A percentile compares a stretch with the other conserved stretches of the same genome.
Conservation (phyloP, 2,888 invertebrate genomes). For the Tenthredo amoena region DNA sequence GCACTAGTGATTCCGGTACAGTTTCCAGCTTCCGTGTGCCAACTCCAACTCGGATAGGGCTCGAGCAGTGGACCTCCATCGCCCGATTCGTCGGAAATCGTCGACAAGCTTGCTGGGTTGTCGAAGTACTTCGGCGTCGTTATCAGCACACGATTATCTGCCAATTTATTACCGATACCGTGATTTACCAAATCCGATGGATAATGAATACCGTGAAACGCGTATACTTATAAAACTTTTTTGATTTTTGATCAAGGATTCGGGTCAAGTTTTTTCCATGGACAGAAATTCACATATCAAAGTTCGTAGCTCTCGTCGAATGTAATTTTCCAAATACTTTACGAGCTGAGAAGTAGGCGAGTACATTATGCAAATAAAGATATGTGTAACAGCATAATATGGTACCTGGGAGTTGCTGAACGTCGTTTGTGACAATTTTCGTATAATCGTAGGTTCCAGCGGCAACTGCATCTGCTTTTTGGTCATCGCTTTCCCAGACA, state of each 20-base stretch:
- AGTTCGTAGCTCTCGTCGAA: no score
- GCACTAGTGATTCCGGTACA: constrained; percentile 86
- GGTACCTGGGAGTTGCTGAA: constrained; percentile 56
- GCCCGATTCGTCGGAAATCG: constrained; percentile 77
- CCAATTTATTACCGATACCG: no score
- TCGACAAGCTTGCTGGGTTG: constrained; percentile 85
- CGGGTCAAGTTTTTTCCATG: no score
- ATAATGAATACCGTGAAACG: no score
- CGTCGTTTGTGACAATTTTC: constrained; percentile 62
- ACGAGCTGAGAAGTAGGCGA: no score
- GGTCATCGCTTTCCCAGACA: constrained; percentile 81
- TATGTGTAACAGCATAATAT: no score
- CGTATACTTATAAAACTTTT: no score
- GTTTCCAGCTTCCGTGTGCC: constrained; percentile 81
- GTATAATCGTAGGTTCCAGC: constrained; percentile 73
- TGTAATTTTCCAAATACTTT: no score
- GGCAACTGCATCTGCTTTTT: constrained; percentile 81
- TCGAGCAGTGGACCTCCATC: constrained; percentile 78
- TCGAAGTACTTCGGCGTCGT: constrained; percentile 84
- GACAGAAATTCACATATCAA: no score
- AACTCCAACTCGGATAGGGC: constrained; percentile 84
- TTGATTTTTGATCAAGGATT: no score
- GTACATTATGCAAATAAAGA: no score
- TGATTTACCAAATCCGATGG: no score
- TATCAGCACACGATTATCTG: constrained; percentile 80